Conservation (phyloP, 2,888 invertebrate species). For the Drosophila affinis region DNA sequence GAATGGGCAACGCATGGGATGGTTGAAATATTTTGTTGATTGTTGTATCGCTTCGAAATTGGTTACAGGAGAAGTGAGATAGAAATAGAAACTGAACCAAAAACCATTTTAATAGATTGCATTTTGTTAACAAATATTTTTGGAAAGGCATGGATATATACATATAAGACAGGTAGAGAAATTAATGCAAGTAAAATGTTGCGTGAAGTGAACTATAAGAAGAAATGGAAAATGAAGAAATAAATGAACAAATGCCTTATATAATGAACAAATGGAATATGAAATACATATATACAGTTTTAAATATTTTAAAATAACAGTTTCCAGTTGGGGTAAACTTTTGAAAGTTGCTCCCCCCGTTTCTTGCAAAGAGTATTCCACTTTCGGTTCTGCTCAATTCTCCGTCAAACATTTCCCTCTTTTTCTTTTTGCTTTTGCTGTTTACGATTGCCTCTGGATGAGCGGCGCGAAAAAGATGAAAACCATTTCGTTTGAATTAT, state of each 20-base stretch:
- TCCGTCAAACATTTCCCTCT: constrained; percentile 4
- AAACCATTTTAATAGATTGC: no score
- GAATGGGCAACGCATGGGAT: not conserved
- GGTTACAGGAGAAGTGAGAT: not conserved
- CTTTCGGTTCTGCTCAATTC: not conserved
- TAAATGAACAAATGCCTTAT: not conserved
- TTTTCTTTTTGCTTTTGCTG: constrained; percentile 18
- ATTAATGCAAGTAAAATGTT: no score
- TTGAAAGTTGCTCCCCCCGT: not conserved
- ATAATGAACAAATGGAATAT: not conserved
- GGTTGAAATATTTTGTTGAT: not conserved
- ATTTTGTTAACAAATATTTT: no score
- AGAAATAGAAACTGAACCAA: not conserved
- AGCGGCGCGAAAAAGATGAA: constrained; percentile 36
- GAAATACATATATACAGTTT: not conserved
- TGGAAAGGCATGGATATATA: no score
- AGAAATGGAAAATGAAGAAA: not conserved
- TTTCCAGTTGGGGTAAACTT: no score
- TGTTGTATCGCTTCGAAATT: not conserved
- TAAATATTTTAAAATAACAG: no score
- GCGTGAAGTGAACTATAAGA: no score
- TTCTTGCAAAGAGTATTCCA: constrained; percentile 13
- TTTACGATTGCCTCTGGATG: constrained; percentile 42
- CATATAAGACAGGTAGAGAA: no score
- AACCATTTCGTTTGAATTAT: constrained; percentile 44